Percentiles rank a stretch among this genome's conserved stretches.
These are phyloP conservation scores for Grammomys surdaster DNA, from an alignment of 2,113 vertebrate genomes.

Conservation along the genomic window DNA sequence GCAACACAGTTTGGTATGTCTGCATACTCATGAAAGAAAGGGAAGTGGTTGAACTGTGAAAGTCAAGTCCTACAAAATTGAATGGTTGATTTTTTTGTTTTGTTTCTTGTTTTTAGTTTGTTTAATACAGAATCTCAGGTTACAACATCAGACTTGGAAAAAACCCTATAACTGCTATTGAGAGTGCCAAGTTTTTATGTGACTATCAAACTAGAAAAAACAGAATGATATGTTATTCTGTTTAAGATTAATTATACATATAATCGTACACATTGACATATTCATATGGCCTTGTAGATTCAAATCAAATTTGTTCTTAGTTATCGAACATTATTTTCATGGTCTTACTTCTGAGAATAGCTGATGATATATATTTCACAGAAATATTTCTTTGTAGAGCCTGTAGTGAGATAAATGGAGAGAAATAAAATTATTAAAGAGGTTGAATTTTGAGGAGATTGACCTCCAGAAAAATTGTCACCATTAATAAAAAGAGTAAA, in stretches of 20 bases:
- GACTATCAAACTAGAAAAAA: background rate
- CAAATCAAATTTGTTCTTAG: background rate
- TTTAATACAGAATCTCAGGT: conserved; percentile 12
- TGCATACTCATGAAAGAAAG: conserved; percentile 50
- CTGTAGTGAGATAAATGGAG: background rate
- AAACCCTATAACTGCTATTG: background rate
- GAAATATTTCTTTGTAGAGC: background rate
- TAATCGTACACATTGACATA: background rate
- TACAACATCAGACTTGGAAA: background rate
- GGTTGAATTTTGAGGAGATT: background rate
- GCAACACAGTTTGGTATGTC: conserved; percentile 45
- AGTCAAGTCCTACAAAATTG: background rate
- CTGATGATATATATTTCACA: background rate
- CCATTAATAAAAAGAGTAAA: background rate
- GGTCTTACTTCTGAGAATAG: background rate
- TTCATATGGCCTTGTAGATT: background rate
- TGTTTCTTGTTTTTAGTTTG: background rate
- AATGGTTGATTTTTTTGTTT: background rate
- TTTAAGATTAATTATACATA: background rate
- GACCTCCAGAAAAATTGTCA: background rate
- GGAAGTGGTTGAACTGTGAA: conserved; percentile 64
- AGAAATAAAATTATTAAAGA: background rate
- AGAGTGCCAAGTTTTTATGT: background rate
- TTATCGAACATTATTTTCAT: background rate
- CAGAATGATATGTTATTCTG: background rate